phyloP scores from a whole-genome alignment of 2,113 vertebrate species.

The Propithecus coquereli region DNA sequence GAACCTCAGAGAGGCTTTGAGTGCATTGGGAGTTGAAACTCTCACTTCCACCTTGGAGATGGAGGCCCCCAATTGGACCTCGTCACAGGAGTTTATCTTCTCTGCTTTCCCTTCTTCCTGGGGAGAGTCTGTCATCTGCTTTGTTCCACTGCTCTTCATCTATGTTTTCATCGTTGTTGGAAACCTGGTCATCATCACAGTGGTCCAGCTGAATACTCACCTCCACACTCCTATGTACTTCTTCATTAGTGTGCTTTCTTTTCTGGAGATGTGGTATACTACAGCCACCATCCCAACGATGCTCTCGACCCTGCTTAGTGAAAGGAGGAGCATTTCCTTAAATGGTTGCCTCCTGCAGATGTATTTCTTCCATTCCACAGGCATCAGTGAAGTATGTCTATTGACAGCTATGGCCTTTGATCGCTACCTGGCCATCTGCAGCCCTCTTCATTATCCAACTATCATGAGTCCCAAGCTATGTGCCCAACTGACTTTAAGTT shows the following conservation, averaged over 20 bases:
- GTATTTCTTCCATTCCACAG: slow-evolving; percentile 66
- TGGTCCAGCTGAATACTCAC: slow-evolving; percentile 44
- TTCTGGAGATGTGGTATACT: slow-evolving; percentile 70
- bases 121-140: slow-evolving; percentile 53
- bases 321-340: slow-evolving; percentile 54
- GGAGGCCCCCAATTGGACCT: slow-evolving; percentile 29
- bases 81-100: slow-evolving; percentile 50
- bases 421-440: slow-evolving; percentile 66
- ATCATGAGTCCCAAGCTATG: slow-evolving; percentile 63
- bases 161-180: slow-evolving; percentile 59
- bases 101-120: slow-evolving; percentile 53
- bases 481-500: slow-evolving; percentile 17
- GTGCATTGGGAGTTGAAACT: background rate
- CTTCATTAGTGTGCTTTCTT: slow-evolving; percentile 59
- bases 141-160: slow-evolving; percentile 51
- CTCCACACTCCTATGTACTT: slow-evolving; percentile 70
- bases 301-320: slow-evolving; percentile 37
- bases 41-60: background rate
- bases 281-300: slow-evolving; percentile 60
- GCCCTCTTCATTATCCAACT: slow-evolving; percentile 45
- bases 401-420: slow-evolving; percentile 67
- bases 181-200: slow-evolving; percentile 56
- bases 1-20: background rate
- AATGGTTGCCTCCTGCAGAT: slow-evolving; percentile 52
- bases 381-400: slow-evolving; percentile 58